phyloP scores from a whole-genome alignment of 2,797 vertebrate species.

The Philypnodon macrostomus region DNA sequence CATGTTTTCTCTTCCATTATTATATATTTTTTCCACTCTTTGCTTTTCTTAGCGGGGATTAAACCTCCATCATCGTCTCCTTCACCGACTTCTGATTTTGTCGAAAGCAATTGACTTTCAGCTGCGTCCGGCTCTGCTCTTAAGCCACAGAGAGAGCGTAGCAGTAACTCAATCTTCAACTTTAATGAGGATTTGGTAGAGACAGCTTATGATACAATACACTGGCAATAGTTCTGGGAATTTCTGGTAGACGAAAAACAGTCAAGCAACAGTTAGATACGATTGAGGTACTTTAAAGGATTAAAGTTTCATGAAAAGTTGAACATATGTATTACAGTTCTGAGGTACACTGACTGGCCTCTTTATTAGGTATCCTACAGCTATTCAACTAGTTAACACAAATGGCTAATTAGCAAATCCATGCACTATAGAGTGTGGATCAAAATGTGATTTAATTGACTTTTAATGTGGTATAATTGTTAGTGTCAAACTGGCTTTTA shows the following conservation, averaged over 20 bases:
- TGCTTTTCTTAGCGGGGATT: slow-evolving; percentile 40
- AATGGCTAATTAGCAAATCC: no score
- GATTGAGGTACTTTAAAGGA: slow-evolving; percentile 43
- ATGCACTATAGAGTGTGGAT: no score
- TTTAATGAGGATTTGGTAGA: slow-evolving; percentile 55
- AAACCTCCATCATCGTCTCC: slow-evolving; percentile 46
- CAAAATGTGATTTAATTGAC: no score
- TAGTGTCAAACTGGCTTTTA: no score
- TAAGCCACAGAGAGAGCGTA: slow-evolving; percentile 50
- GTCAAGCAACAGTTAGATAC: slow-evolving; percentile 29
- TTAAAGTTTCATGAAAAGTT: slow-evolving; percentile 29
- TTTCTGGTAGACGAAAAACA: slow-evolving; percentile 16
- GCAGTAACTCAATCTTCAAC: slow-evolving; percentile 45
- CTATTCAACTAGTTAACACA: no score
- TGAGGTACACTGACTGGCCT: no score
- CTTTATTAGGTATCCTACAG: no score
- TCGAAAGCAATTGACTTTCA: slow-evolving; percentile 62
- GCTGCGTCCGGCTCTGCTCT: slow-evolving; percentile 39
- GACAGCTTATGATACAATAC: slow-evolving; percentile 40
- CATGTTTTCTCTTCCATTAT: slow-evolving; percentile 8
- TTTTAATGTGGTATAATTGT: no score
- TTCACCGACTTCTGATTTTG: slow-evolving; percentile 45
- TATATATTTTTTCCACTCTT: slow-evolving; percentile 15
- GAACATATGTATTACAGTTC: slow-evolving; percentile 22
- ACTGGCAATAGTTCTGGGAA: slow-evolving; percentile 17